These are phyloP conservation scores for Keiferia lycopersicella DNA, from an alignment of 2,888 invertebrate species.

Conservation along the genomic window DNA sequence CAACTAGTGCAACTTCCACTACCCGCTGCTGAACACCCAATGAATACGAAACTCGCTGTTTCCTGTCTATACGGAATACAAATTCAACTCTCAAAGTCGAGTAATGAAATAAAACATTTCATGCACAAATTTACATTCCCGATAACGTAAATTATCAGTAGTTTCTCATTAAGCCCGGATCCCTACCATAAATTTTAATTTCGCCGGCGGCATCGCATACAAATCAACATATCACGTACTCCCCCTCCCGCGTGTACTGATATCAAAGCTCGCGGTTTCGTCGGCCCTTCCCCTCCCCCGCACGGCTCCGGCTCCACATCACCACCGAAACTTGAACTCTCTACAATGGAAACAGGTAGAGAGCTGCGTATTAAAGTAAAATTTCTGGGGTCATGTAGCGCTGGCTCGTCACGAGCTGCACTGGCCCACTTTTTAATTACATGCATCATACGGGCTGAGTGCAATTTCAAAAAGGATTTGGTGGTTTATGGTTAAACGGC, in stretches of 20 bases:
- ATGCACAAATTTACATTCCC: not conserved
- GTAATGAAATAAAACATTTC: not conserved
- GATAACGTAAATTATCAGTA: slow-evolving; percentile 16
- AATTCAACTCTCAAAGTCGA: not conserved
- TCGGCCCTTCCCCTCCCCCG: slow-evolving; percentile 35
- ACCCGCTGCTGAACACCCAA: not conserved
- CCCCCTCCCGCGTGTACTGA: slow-evolving; percentile 41
- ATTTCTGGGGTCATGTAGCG: slow-evolving; percentile 36
- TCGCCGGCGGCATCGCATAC: slow-evolving; percentile 43
- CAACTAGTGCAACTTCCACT: slow-evolving; percentile 3
- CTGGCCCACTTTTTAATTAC: slow-evolving; percentile 74
- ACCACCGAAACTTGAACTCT: slow-evolving; percentile 34
- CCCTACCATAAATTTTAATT: slow-evolving; percentile 38
- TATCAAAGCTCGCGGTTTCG: slow-evolving; percentile 62
- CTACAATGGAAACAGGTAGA: not conserved
- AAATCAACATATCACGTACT: slow-evolving; percentile 53
- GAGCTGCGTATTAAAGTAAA: not conserved
- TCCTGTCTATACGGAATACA: not conserved
- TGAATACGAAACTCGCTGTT: slow-evolving; percentile 4
- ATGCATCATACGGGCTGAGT: slow-evolving; percentile 65
- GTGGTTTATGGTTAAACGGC: slow-evolving; percentile 50
- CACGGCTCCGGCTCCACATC: slow-evolving; percentile 35
- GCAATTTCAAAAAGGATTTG: slow-evolving; percentile 68
- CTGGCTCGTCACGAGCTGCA: slow-evolving; percentile 47
- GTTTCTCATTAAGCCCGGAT: slow-evolving; percentile 24